A percentile compares a stretch with the other conserved stretches of the same genome.
Conservation (phyloP, 2,888 invertebrate genomes). For the Pandemis corylana region DNA sequence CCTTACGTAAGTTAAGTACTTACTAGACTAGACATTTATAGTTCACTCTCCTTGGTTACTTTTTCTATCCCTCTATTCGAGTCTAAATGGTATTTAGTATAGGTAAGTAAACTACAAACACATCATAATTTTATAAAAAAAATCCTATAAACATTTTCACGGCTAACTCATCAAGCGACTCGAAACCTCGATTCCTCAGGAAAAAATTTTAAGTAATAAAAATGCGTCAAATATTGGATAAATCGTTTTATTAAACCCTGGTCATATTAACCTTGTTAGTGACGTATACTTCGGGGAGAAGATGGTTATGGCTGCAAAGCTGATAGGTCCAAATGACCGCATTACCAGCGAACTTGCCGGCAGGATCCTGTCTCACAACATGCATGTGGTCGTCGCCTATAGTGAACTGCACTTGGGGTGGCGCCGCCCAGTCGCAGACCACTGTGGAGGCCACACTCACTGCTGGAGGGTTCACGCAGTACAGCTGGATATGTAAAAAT, state of each 20-base stretch:
- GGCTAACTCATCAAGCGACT: no score
- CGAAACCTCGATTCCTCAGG: no score
- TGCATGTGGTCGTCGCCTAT: conserved; percentile 73
- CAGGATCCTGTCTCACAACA: conserved; percentile 69
- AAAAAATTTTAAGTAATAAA: no score
- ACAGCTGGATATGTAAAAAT: conserved; percentile 60
- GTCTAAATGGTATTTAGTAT: no score
- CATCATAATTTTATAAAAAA: no score
- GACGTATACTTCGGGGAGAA: conserved; percentile 14
- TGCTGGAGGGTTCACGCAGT: conserved; percentile 67
- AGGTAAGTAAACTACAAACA: no score
- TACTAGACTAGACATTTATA: no score
- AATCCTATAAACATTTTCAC: no score
- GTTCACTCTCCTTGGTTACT: no score
- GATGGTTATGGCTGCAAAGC: conserved; percentile 63
- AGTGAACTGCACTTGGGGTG: conserved; percentile 71
- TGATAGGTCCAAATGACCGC: conserved; percentile 73
- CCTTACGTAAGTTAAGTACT: no score
- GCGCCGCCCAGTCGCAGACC: conserved; percentile 75
- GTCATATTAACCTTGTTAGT: conserved; percentile 32
- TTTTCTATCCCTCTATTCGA: no score
- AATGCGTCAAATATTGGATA: neutral
- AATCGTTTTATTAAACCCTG: conserved; percentile 7
- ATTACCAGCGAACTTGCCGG: conserved; percentile 64
- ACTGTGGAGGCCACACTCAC: conserved; percentile 66